Evolutionary conservation across 2,888 invertebrate species (phyloP), one percentile per base, ranked within the genome.

Genomic region (Cryptus armator): DNA sequence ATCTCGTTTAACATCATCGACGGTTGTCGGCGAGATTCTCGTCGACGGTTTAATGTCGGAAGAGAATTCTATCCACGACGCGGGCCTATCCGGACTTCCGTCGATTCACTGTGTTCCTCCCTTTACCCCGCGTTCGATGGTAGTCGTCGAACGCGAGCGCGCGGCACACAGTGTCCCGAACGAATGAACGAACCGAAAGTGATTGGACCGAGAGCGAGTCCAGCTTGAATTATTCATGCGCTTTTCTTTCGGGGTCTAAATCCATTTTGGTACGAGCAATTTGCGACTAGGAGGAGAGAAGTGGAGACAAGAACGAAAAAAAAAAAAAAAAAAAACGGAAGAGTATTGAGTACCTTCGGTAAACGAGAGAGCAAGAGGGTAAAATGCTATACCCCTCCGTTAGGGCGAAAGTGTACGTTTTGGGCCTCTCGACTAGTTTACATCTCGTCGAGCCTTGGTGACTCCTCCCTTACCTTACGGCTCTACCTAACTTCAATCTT

Each of bases 141-240:
- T 24, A 53, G 53, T 56, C 56, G 56, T 4, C 56, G 56, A 56
- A 24, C 53, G 53, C 90, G 91, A 90, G 89, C 90, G 84, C 88
- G 91, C 24, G 90, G 91, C 90, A 88, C 86, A 90, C 77, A 32
- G 56, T 56, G 56, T 56, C 56, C 14, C 56, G 56, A 56, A 83
- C 83, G 70, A 81, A 85, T 75, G 75, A 74, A 70, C 64, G 78
- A 83, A 62, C 81, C 85, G 89, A 91, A 92, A 92, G 91, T 92
- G 92, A 92, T 92, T 93, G 92, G 92, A 89, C 91, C 90, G 90
- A 89, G 90, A 91, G 90, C 83, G 90, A 89, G 91, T 90, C 88
- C 89, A 89, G 89, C 87, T 87, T 93, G 93, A 93, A 93, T 93
- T 91, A 93, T 93, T 92, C 93, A 93, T 92, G 89, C 90, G 89